These are phyloP conservation scores for Chloropsis hardwickii DNA, from an alignment of 2,113 vertebrate species.

Conservation along the genomic window DNA sequence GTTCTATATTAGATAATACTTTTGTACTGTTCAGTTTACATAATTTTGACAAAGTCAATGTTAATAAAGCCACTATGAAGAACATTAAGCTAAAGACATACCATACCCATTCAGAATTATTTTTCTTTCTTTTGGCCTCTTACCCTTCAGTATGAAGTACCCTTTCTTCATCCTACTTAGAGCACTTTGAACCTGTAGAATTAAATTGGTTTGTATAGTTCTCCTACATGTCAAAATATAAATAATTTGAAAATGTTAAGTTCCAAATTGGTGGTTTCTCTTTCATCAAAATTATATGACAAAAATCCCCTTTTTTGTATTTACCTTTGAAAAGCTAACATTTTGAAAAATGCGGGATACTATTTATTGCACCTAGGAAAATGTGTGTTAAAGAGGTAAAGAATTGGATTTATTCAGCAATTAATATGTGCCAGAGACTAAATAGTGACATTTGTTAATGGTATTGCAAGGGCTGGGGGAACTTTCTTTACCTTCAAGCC, in stretches of 20 bases:
- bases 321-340: neutral
- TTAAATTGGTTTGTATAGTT: neutral
- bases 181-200: constrained; percentile 15
- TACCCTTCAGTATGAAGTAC: neutral
- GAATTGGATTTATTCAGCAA: neutral
- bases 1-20: neutral
- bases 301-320: neutral
- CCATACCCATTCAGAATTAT: neutral
- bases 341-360: neutral
- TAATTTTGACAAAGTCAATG: neutral
- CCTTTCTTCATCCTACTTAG: neutral
- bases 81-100: neutral
- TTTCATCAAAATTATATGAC: neutral
- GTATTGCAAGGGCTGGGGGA: neutral
- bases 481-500: neutral
- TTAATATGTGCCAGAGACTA: neutral
- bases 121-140: constrained; percentile 11
- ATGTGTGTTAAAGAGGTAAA: neutral
- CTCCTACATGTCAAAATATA: constrained; percentile 30
- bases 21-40: neutral
- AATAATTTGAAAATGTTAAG: neutral
- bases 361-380: neutral
- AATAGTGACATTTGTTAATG: neutral
- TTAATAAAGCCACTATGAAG: neutral
- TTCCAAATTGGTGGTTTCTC: neutral